Evolutionary conservation across 2,888 invertebrate genomes (phyloP).

Genomic region (Agelastica alni): DNA sequence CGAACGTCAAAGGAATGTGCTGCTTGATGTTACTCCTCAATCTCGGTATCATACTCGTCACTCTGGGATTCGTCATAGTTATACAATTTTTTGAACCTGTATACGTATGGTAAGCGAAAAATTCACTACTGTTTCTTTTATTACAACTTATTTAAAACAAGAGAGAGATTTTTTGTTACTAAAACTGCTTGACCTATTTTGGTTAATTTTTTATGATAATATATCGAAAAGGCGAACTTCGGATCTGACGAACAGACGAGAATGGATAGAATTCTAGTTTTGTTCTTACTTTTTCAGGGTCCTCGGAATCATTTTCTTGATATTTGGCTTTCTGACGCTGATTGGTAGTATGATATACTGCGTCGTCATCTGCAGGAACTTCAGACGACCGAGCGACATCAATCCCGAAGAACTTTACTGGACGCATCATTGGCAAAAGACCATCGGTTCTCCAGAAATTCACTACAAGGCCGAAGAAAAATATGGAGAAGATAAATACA

Average conservation of each 20-base stretch:
- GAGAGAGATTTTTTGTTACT: too few species aligned
- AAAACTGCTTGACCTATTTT: too few species aligned
- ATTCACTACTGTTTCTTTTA: not conserved
- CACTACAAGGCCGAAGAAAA: slow-evolving; percentile 77
- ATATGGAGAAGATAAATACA: slow-evolving; percentile 69
- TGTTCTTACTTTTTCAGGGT: slow-evolving; percentile 65
- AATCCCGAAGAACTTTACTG: slow-evolving; percentile 86
- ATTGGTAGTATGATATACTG: slow-evolving; percentile 86
- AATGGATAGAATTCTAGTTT: too few species aligned
- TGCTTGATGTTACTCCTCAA: slow-evolving; percentile 86
- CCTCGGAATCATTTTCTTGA: slow-evolving; percentile 82
- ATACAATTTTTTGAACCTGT: slow-evolving; percentile 85
- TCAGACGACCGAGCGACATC: slow-evolving; percentile 73
- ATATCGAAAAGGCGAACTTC: too few species aligned
- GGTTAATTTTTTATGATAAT: too few species aligned
- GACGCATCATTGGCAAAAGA: slow-evolving; percentile 91
- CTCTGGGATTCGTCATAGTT: slow-evolving; percentile 87
- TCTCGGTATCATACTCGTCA: slow-evolving; percentile 82
- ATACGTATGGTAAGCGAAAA: slow-evolving; percentile 76
- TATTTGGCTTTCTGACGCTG: slow-evolving; percentile 85
- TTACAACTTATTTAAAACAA: too few species aligned
- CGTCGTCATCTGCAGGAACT: slow-evolving; percentile 80
- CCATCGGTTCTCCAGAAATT: slow-evolving; percentile 76
- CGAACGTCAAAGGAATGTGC: slow-evolving; percentile 86
- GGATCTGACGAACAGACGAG: too few species aligned